Percentiles rank a stretch among this genome's conserved stretches.
phyloP scores from a whole-genome alignment of 2,888 invertebrate genomes.

The Myopa testacea region DNA sequence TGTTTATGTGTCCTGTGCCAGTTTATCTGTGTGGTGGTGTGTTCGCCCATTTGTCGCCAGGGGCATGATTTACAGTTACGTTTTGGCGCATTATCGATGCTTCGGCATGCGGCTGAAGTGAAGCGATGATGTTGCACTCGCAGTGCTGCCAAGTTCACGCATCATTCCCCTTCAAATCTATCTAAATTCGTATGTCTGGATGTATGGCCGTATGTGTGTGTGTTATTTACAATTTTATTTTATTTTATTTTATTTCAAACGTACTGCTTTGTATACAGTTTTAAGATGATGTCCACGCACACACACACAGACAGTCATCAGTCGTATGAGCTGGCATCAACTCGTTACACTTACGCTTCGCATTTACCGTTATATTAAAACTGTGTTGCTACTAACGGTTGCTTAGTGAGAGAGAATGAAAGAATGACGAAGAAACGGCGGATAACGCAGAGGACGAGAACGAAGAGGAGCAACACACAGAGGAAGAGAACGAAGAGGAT shows the following conservation, averaged over 20 bases:
- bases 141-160: slow-evolving; percentile 12
- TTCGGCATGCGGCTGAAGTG: neutral
- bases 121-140: slow-evolving; percentile 12
- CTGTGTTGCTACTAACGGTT: no score
- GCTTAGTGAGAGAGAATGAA: neutral
- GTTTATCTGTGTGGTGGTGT: no score
- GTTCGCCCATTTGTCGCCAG: no score
- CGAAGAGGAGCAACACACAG: neutral
- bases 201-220: slow-evolving; percentile 7
- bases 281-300: slow-evolving; percentile 48
- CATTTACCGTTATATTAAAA: neutral
- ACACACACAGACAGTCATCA: slow-evolving; percentile 40
- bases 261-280: no score
- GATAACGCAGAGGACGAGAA: neutral
- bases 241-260: neutral
- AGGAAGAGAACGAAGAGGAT: neutral
- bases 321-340: no score
- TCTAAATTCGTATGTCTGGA: neutral
- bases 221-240: neutral
- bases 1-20: no score
- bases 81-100: slow-evolving; percentile 3
- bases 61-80: no score
- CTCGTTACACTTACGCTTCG: neutral
- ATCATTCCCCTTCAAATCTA: neutral
- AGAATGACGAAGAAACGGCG: neutral